Conservation (phyloP, 2,797 vertebrate species). For the Setipinna tenuifilis region DNA sequence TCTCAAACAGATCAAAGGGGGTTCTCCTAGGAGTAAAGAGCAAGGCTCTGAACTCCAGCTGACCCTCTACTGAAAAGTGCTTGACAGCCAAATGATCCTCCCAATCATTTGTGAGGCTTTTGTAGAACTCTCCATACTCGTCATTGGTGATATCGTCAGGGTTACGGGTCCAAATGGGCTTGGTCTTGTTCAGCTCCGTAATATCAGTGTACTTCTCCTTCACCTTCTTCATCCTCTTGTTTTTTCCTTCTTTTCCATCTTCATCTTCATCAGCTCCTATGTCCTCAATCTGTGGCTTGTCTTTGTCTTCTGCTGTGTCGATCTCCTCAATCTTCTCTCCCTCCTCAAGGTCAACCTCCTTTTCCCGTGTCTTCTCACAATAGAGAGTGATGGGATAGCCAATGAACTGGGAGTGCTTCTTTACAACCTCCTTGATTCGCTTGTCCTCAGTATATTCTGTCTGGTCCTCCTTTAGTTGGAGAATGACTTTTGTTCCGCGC, state of each 20-base stretch:
- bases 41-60: slow-evolving; percentile 89
- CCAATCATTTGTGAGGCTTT: slow-evolving; percentile 80
- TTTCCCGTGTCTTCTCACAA: slow-evolving; percentile 65
- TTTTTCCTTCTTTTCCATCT: neutral
- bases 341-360: slow-evolving; percentile 14
- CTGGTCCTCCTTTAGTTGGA: slow-evolving; percentile 66
- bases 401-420: slow-evolving; percentile 73
- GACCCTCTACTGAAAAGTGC: slow-evolving; percentile 84
- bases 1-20: slow-evolving; percentile 91
- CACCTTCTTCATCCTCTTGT: slow-evolving; percentile 13
- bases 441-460: slow-evolving; percentile 90
- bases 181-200: slow-evolving; percentile 93
- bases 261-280: neutral
- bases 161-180: slow-evolving; percentile 69
- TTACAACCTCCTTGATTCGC: slow-evolving; percentile 89
- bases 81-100: slow-evolving; percentile 81
- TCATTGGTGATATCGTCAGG: slow-evolving; percentile 88
- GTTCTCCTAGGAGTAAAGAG: slow-evolving; percentile 88
- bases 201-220: slow-evolving; percentile 58
- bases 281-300: slow-evolving; percentile 19
- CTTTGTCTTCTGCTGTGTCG: slow-evolving; percentile 4
- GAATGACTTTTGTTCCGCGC: slow-evolving; percentile 88
- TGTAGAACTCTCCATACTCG: slow-evolving; percentile 93
- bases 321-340: neutral
- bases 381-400: slow-evolving; percentile 90